Conservation (phyloP, 2,113 vertebrate species). For the Ammodytes marinus region DNA sequence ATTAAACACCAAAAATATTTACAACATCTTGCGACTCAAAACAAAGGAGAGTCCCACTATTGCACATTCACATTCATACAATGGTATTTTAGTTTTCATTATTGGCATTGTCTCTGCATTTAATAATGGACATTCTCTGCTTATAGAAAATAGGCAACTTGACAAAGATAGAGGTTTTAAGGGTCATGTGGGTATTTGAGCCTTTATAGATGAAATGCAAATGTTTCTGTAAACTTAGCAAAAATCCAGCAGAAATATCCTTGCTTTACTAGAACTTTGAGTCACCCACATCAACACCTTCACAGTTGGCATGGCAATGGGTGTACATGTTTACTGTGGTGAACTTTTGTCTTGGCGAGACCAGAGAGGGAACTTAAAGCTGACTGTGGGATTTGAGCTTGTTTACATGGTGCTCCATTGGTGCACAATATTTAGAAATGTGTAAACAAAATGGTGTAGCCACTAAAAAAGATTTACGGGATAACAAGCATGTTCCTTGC, state of each 20-base stretch:
- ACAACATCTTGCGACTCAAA: background rate
- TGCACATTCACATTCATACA: no score
- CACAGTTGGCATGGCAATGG: slow-evolving; percentile 47
- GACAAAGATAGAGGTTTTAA: background rate
- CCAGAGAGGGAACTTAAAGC: slow-evolving; percentile 5
- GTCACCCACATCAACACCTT: slow-evolving; percentile 30
- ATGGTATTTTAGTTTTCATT: background rate
- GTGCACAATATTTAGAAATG: slow-evolving; percentile 35
- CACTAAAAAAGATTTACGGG: background rate
- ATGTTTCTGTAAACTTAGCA: background rate
- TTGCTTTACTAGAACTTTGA: slow-evolving; percentile 27
- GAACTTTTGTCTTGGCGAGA: slow-evolving; percentile 36
- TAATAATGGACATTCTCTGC: background rate
- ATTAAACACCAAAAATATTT: background rate
- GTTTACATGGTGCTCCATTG: slow-evolving; percentile 25
- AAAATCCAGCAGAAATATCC: background rate
- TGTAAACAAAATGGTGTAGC: background rate
- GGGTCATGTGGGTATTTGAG: background rate
- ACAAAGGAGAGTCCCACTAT: background rate
- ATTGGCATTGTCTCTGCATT: background rate
- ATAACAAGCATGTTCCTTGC: background rate
- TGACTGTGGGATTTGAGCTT: slow-evolving; percentile 10
- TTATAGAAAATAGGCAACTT: background rate
- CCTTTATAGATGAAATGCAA: background rate
- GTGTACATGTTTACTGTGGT: slow-evolving; percentile 33